Evolutionary conservation across 35 echinoderm and acorn worm genomes (phyloP), one percentile per base, ranked within the genome.

Genomic region (Acanthaster planci): DNA sequence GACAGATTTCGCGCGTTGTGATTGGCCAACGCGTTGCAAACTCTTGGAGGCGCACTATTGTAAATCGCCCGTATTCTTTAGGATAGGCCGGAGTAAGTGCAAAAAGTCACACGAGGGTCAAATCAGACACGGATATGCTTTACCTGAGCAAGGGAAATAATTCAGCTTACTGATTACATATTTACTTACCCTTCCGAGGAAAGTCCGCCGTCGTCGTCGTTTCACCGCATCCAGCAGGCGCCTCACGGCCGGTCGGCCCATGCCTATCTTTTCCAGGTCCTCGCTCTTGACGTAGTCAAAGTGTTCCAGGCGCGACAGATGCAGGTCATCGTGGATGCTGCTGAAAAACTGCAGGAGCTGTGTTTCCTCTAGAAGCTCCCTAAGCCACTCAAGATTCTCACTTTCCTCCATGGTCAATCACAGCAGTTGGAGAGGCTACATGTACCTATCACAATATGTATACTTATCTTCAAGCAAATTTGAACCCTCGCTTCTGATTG

Each of bases 251-350:
- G 94, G 94, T 77, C 90, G 67, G 36, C 94, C 90, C 94, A 97
- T 97, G 8, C 94, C 94, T 38, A 97, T 92, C 50, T 97, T 92
- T 68, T 97, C 94, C 27, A 97, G 83, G 54, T 97, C 94, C 38
- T 97, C 90, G 4, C 76, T 80, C 57, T 86, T 82, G 14, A 97
- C 94, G 58, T 84, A 97, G 40, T 91, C 50, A 78, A 97, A 97
- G 42, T 97, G 94, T 8, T 92, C 90, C 21, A 97, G 83, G 18
- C 86, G 81, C 0, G 94, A 93, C 14, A 97, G 82, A 30, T 97
- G 94, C 52, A 97, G 89, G 50, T 89, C 86, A n/a, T 97, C 86
- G 8, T 82, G 89, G 75, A 97, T 89, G 18, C 80, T 50, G 36
- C 56, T 84, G 23, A 87, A 77, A 54, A 97, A 97, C 38, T 86